A percentile compares a stretch with the other conserved stretches of the same genome.
Evolutionary conservation across 2,888 invertebrate species (phyloP).

Genomic region (Ectropis crepuscularia): DNA sequence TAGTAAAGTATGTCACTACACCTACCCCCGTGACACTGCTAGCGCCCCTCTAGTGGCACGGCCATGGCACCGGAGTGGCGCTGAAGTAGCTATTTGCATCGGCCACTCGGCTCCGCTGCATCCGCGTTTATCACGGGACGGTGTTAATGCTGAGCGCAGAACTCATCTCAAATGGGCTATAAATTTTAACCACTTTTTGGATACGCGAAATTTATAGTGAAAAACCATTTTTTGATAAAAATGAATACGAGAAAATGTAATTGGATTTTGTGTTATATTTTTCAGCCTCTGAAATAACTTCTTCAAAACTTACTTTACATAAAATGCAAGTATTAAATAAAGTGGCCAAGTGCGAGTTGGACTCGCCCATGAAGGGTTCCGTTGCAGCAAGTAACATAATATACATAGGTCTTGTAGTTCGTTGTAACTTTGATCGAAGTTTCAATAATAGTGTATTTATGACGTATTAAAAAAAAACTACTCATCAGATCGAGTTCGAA

Average conservation of each 20-base stretch:
- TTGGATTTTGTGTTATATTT: background rate
- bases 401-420: too few species aligned
- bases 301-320: too few species aligned
- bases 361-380: too few species aligned
- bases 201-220: background rate
- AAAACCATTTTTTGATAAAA: background rate
- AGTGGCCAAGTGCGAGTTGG: too few species aligned
- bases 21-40: background rate
- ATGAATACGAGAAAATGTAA: background rate
- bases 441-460: too few species aligned
- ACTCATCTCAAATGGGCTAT: slow-evolving; percentile 36
- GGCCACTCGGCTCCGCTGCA: slow-evolving; percentile 65
- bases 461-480: too few species aligned
- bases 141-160: slow-evolving; percentile 59
- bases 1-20: background rate
- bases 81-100: slow-evolving; percentile 57
- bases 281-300: background rate
- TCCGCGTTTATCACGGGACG: slow-evolving; percentile 63
- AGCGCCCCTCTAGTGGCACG: too few species aligned
- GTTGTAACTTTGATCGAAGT: too few species aligned
- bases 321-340: too few species aligned
- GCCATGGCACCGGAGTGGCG: slow-evolving; percentile 12
- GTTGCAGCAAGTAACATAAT: too few species aligned
- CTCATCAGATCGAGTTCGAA: too few species aligned
- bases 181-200: slow-evolving; percentile 6